Evolutionary conservation across 2,888 invertebrate species (phyloP).

Genomic region (Apodemia mormo): DNA sequence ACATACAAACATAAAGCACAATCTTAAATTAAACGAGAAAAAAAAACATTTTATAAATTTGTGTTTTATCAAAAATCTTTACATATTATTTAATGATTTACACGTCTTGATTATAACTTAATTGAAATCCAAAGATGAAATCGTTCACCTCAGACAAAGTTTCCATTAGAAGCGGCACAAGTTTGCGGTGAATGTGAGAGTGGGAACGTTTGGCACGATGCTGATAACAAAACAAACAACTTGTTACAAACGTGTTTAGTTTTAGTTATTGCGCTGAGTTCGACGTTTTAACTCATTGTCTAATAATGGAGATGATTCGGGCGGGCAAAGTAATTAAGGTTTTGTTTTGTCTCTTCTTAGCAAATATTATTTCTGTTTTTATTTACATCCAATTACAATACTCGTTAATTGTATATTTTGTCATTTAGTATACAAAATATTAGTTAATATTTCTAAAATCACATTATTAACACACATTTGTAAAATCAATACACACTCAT

Average conservation of each 20-base stretch:
- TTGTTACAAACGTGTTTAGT: slow-evolving; percentile 82
- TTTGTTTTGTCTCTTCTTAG: not conserved
- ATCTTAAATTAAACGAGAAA: no score
- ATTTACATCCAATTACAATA: no score
- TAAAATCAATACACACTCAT: no score
- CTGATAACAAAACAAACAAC: slow-evolving; percentile 81
- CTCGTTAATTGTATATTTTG: no score
- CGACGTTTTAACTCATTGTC: slow-evolving; percentile 77
- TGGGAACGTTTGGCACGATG: slow-evolving; percentile 72
- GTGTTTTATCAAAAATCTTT: not conserved
- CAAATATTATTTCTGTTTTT: no score
- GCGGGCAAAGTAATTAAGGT: slow-evolving; percentile 30
- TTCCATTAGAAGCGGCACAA: slow-evolving; percentile 68
- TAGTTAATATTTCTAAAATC: no score
- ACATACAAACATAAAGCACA: no score
- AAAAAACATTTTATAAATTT: no score
- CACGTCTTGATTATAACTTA: slow-evolving; percentile 30
- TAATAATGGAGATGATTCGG: slow-evolving; percentile 72
- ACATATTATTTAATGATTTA: not conserved
- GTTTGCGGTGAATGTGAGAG: slow-evolving; percentile 72
- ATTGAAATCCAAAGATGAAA: slow-evolving; percentile 45
- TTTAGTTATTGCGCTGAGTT: slow-evolving; percentile 79
- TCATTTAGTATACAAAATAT: no score
- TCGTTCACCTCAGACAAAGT: slow-evolving; percentile 66
- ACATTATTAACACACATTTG: no score